phyloP scores from a whole-genome alignment of 2,113 vertebrate species.

The Myiopsitta monachus region DNA sequence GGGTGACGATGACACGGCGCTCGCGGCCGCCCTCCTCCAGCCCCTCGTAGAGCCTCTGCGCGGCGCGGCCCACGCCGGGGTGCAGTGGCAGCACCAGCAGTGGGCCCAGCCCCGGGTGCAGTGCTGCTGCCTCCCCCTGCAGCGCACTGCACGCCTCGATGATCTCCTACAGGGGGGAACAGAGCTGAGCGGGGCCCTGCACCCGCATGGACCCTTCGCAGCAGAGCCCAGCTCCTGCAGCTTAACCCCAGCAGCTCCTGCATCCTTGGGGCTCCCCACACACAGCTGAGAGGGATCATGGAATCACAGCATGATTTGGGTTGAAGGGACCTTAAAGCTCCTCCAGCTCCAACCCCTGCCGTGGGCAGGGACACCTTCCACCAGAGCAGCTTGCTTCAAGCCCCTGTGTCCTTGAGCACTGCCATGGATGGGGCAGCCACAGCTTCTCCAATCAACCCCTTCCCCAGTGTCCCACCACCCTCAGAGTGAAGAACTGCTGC shows the following conservation, averaged over 20 bases:
- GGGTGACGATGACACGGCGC: constrained; percentile 82
- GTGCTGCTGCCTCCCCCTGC: constrained; percentile 73
- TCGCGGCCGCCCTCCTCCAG: background rate
- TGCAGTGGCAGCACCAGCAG: constrained; percentile 82
- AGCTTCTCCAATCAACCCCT: background rate
- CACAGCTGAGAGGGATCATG: too few relatives aligned
- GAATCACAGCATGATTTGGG: background rate
- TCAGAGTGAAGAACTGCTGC: too few relatives aligned
- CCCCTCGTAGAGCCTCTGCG: constrained; percentile 80
- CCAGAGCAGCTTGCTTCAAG: background rate
- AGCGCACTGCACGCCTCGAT: constrained; percentile 74
- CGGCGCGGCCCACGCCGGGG: constrained; percentile 58
- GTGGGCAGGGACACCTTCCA: background rate
- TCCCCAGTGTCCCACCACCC: background rate
- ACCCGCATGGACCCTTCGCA: rapidly evolving
- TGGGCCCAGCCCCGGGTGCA: constrained; percentile 75
- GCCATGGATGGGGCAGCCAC: background rate
- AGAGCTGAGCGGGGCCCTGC: background rate
- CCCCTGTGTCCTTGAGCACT: background rate
- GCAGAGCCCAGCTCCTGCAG: background rate
- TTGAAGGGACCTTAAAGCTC: background rate
- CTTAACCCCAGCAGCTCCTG: background rate
- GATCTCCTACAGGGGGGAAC: constrained; percentile 73
- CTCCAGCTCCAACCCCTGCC: background rate
- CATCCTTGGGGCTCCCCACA: rapidly evolving